Base-by-base conservation (phyloP, 1,140 invertebrate species). In the Penaeus chinensis region DNA sequence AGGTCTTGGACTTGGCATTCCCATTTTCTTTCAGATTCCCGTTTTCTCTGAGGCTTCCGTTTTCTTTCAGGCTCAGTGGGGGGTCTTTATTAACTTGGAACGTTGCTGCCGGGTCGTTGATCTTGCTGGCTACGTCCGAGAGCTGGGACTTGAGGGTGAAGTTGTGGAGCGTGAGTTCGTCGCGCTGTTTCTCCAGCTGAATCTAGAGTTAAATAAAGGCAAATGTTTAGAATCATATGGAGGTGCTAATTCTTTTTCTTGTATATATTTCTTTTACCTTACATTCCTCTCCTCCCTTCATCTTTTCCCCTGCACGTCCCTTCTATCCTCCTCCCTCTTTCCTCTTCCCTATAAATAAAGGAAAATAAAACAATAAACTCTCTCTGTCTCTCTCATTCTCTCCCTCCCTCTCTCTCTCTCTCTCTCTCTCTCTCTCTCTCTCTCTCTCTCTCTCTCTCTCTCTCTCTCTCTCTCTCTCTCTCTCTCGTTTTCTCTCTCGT, bases 91-190 rank as follows among this genome's bases (percentile, higher is more conserved):
- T 91, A 18, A 92, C 89, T 76, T 90, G 89, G 54, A 91, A 91
- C 19, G 91, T 91, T 24, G 91, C 91, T 63, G 90, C 91, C 4
- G 89, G 89, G 69, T 91, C 91, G 42, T 91, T 84, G 66, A 91
- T 91, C 32, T 91, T 89, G 42, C 89, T 83, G 18, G 91, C 91
- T 20, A 92, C 85, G 69, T 91, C 91, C 1, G 91, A 90, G n/a
- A 92, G 84, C 76, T 91, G 92, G 89, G 90, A 91, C 88, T 90
- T 92, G 76, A 91, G 88, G 83, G 90, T 92, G 88, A 89, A 92
- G 89, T 91, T 92, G 90, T 91, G 91, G 82, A 91, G 87, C 82
- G 90, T 92, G 86, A 90, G 89, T 89, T 92, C 91, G 80, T 93
- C 91, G 32, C 92, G 88, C 19, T 91, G 91, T 84, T 91, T 91